phyloP scores from a whole-genome alignment of 2,888 invertebrate species.

The Steinernema scapterisci region DNA sequence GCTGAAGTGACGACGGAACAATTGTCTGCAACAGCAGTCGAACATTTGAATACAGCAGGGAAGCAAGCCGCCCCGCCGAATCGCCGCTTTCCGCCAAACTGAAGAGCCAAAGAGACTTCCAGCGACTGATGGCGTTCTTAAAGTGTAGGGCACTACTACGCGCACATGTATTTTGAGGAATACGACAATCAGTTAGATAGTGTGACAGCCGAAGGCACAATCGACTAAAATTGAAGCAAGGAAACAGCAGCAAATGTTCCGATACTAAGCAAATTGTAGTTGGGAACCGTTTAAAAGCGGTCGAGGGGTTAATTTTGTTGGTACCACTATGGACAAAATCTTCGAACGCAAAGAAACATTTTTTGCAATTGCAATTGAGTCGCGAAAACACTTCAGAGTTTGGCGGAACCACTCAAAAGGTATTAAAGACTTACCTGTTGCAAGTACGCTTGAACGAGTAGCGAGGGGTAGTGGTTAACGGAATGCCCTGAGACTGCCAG shows the following conservation, averaged over 20 bases:
- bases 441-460: conserved; percentile 20
- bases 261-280: not conserved
- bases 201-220: not conserved
- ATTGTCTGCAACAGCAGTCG: conserved; percentile 28
- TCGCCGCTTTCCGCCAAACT: conserved; percentile 8
- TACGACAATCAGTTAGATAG: not conserved
- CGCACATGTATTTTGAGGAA: not conserved
- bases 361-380: not conserved
- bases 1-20: not conserved
- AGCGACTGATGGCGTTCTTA: conserved; percentile 8
- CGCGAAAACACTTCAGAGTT: not conserved
- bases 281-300: not conserved
- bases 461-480: conserved; percentile 27
- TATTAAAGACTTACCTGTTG: conserved; percentile 23
- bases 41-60: conserved; percentile 32
- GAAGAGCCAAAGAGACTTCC: conserved; percentile 3
- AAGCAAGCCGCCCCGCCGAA: not conserved
- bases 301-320: not conserved
- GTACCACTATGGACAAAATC: not conserved
- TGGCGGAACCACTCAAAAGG: conserved; percentile 1
- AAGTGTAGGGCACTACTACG: conserved; percentile 13
- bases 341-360: not conserved
- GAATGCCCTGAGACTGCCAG: conserved; percentile 31
- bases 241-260: not conserved
- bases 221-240: not conserved